These are phyloP conservation scores for Dromas ardeola DNA, from an alignment of 2,113 vertebrate genomes.

Conservation along the genomic window DNA sequence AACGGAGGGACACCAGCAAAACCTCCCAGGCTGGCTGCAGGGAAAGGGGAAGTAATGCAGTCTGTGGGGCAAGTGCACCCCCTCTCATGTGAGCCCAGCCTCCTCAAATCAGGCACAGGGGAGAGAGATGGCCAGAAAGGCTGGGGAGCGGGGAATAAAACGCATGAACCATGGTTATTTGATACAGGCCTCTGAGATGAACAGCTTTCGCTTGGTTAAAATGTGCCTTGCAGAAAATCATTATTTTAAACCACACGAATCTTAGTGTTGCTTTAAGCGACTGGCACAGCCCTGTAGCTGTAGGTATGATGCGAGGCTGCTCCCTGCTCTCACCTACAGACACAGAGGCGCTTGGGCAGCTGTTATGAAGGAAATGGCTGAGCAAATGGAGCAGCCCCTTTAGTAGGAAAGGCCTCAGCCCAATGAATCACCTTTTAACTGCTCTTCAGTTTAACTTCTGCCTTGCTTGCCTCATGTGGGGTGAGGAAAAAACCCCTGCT, in stretches of 20 bases:
- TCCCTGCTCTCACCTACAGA: not conserved
- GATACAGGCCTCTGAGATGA: not conserved
- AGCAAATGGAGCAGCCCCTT: not conserved
- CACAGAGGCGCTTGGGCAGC: not conserved
- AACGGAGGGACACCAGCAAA: not conserved
- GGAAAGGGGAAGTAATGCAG: not conserved
- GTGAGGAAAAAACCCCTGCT: not conserved
- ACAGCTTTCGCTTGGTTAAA: not conserved
- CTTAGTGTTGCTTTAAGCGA: not conserved
- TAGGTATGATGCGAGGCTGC: fast-evolving
- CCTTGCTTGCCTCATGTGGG: fast-evolving
- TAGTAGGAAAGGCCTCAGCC: not conserved
- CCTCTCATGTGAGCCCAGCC: not conserved
- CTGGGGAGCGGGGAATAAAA: not conserved
- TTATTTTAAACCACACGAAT: not conserved
- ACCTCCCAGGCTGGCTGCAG: not conserved
- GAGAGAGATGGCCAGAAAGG: not conserved
- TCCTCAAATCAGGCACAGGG: not conserved
- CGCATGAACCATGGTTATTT: not conserved
- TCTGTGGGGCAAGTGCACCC: not conserved
- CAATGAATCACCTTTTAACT: not conserved
- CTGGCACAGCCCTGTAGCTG: not conserved
- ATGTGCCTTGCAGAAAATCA: not conserved
- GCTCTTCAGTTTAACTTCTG: not conserved
- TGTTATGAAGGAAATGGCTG: not conserved